Base-by-base conservation (phyloP, 2,888 invertebrate species). In the Aethes cnicana region DNA sequence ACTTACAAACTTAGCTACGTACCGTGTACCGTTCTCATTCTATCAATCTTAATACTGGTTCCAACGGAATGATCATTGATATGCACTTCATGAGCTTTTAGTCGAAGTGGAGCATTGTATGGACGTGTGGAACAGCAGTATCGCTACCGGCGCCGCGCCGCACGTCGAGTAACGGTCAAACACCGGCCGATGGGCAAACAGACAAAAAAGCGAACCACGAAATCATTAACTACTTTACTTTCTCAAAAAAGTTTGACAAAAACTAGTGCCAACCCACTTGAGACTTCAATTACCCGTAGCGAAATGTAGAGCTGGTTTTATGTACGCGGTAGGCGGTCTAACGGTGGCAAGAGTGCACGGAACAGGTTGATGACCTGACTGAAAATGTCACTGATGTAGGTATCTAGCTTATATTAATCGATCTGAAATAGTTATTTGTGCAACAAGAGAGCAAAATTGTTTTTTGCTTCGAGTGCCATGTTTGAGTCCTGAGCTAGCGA, bases 121-220 rank as follows among this genome's bases (percentile, higher is more conserved):
- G 49, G 48, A 63, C 59, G 64, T 64, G 63, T 52, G 55, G 54
- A 61, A 59, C 62, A 61, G 55, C 62, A 56, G 58, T 57, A 53
- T 55, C 53, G 58, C 60, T 53, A 57, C 46, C 58, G 58, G 59
- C 61, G 39, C 41, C 59, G 41, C 49, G 26, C 30, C 61, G 57
- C 72, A 73, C 73, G 68, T 70, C 74, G 55, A 56, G 69, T 86
- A 86, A 86, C 86, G 87, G 86, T 83, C 68, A 62, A 70, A 62
- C 55, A 53, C 57, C 56, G 25, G 44, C 14, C 36, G 30, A 36
- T 14, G 32, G 9, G 46, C 50, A 28, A 46, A 47, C 54, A 48
- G 39, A 39, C 25, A 20, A 47, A 57, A 55, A 58, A 42, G 47
- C 47, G 16, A 48, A 53, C 54, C 39, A 56, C 61, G 56, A 60